phyloP scores from a whole-genome alignment of 2,113 vertebrate species.

The Elgaria multicarinata region DNA sequence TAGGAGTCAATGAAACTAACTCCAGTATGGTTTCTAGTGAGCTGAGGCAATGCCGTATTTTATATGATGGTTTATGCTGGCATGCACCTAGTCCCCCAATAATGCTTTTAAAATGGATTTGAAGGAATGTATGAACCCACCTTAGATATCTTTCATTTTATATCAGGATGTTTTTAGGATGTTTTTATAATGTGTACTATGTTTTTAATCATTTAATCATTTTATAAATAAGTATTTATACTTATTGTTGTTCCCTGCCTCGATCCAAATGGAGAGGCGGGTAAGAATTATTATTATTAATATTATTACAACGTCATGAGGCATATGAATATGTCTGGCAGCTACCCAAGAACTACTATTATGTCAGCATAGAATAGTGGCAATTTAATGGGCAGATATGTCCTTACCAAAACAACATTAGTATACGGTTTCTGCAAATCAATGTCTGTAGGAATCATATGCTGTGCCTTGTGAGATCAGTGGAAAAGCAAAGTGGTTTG shows the following conservation, averaged over 20 bases:
- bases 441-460: neutral
- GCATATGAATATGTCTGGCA: neutral
- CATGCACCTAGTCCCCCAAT: neutral
- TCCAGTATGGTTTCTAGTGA: neutral
- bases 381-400: neutral
- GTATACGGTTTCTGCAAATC: neutral
- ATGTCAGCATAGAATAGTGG: neutral
- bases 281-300: no score
- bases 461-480: slow-evolving; percentile 6
- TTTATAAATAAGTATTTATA: no score
- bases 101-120: neutral
- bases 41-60: neutral
- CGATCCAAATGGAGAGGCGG: no score
- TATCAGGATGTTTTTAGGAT: no score
- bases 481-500: neutral
- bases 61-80: neutral
- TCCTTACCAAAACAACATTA: neutral
- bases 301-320: no score
- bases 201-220: no score
- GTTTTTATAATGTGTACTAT: no score
- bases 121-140: neutral
- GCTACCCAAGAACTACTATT: neutral
- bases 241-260: no score
- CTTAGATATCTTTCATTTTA: neutral
- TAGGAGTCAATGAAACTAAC: neutral